A percentile compares a stretch with the other conserved stretches of the same genome.
These are phyloP conservation scores for Hydrochoerus hydrochaeris DNA, from an alignment of 2,113 vertebrate genomes.

Conservation along the genomic window DNA sequence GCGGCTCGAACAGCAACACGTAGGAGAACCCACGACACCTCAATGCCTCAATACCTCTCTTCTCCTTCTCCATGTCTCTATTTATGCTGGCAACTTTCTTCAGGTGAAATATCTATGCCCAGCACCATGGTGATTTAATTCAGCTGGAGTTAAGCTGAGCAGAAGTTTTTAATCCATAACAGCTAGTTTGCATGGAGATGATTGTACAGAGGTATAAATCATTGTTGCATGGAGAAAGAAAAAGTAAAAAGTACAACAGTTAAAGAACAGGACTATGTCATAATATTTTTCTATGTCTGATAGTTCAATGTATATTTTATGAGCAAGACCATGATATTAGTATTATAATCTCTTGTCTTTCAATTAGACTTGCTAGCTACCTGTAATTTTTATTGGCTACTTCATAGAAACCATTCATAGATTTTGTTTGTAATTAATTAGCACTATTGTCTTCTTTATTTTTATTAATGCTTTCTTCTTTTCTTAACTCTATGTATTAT, in stretches of 20 bases:
- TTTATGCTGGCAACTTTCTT: no score
- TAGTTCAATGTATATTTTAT: not conserved
- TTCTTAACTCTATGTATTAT: slow-evolving; percentile 16
- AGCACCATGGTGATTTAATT: no score
- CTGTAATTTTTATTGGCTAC: not conserved
- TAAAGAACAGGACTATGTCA: not conserved
- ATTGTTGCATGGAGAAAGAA: not conserved
- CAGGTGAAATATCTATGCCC: no score
- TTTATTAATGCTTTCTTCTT: not conserved
- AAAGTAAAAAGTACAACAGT: not conserved
- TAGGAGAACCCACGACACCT: no score
- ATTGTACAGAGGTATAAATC: not conserved
- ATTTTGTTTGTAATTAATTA: slow-evolving; percentile 27
- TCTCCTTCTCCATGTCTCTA: no score
- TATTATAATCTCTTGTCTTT: not conserved
- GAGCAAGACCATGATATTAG: not conserved
- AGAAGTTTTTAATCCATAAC: no score
- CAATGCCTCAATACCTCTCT: no score
- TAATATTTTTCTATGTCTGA: not conserved
- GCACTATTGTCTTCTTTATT: not conserved
- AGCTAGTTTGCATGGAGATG: not conserved
- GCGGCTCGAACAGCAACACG: no score
- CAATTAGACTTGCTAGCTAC: not conserved
- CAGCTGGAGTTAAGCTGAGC: no score
- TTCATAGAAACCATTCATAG: not conserved